Percentiles rank a stretch among this genome's conserved stretches.
Conservation (phyloP, 2,113 vertebrate genomes). For the Shinisaurus crocodilurus region DNA sequence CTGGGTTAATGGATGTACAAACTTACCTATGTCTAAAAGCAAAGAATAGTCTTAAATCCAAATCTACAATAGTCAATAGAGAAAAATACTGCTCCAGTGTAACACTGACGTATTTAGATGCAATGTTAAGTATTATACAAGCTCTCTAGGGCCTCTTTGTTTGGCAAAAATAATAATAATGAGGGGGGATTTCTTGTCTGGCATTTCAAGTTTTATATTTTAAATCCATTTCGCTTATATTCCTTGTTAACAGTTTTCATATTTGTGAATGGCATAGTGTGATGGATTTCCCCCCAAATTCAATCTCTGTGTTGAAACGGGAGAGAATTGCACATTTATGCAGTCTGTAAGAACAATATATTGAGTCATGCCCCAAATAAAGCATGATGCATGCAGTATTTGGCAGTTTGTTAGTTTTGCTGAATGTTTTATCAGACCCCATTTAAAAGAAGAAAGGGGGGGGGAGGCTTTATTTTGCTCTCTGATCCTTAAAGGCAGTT, state of each 20-base stretch:
- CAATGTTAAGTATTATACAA: neutral
- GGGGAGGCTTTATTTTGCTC: conserved; percentile 33
- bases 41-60: neutral
- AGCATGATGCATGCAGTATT: conserved; percentile 12
- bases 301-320: neutral
- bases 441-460: conserved; percentile 2
- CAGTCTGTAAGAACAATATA: conserved; percentile 20
- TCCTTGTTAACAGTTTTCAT: conserved; percentile 24
- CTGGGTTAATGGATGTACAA: neutral
- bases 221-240: conserved; percentile 22
- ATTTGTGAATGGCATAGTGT: neutral
- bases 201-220: neutral
- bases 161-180: neutral
- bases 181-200: neutral
- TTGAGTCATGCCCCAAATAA: conserved; percentile 43
- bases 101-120: neutral
- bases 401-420: conserved; percentile 31
- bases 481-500: neutral
- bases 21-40: neutral
- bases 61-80: neutral
- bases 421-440: neutral
- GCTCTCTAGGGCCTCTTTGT: neutral
- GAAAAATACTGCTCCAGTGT: neutral
- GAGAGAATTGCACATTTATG: neutral
- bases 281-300: neutral